Evolutionary conservation across 2,888 invertebrate genomes (phyloP).

Genomic region (Harmothoe impar): DNA sequence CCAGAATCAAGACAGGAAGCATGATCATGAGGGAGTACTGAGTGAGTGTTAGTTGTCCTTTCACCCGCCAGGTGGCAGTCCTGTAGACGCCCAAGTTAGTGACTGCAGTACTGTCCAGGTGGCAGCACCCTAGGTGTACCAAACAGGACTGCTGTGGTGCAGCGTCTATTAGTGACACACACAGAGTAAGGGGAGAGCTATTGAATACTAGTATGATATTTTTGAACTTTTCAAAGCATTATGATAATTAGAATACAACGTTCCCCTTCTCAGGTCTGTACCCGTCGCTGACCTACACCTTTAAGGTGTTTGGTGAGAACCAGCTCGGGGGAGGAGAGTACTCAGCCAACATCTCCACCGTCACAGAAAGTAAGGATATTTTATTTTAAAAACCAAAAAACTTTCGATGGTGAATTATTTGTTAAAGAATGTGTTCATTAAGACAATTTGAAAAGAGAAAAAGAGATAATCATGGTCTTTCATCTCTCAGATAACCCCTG

Average conservation of each 20-base stretch:
- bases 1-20: no score
- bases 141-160: no score
- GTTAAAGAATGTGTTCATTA: constrained; percentile 3
- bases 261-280: constrained; percentile 71
- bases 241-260: neutral
- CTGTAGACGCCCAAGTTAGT: no score
- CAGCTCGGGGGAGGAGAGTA: constrained; percentile 72
- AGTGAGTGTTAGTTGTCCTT: no score
- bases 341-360: constrained; percentile 73
- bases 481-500: neutral
- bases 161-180: no score
- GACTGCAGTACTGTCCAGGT: no score
- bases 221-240: no score
- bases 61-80: no score
- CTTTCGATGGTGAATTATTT: neutral
- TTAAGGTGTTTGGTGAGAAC: constrained; percentile 75
- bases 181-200: no score
- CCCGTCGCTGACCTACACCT: constrained; percentile 75
- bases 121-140: no score
- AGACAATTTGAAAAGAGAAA: neutral
- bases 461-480: neutral
- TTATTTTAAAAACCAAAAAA: neutral
- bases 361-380: constrained; percentile 73
- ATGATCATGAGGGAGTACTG: no score
- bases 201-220: no score